Base-by-base conservation (phyloP, 2,888 invertebrate genomes). In the Meiosimyza platycephala region DNA sequence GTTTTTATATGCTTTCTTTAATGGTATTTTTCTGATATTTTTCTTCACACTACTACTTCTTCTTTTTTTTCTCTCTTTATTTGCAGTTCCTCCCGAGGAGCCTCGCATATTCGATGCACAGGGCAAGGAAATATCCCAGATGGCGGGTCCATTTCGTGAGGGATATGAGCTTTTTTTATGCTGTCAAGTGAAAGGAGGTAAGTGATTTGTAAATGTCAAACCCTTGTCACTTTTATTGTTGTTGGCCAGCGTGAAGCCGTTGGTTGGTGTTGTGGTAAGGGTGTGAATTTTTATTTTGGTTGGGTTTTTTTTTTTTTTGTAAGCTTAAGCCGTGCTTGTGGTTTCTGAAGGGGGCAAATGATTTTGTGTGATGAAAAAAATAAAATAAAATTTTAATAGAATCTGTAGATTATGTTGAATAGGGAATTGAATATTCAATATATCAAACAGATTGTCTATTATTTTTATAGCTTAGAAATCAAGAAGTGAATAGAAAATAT, bases 151-250 rank as follows among this genome's bases (percentile, higher is more conserved):
- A 15, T 96, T 95, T 85, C 90, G 94, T 80, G 95, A 96, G 88
- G 95, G 95, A 69, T 93, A 94, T 83, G 93, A 93, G 83, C 89
- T 96, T 73, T 92, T 93, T 79, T 89, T 96, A 73, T 93, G 93
- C 75, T 96, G 96, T 87, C 93, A 94, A 88, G 95, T 95, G 73
- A 90, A 91, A 80, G 95, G 95, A 88, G 96, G 96, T 96, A 89
- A 90, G 89, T 83, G 73, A 76, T 79, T 79, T 78, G 75, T 79
- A 76, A 74, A 77, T 75, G 76, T 78, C 78, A 71, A 50, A 70
- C 69, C 67, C 70, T 72, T 70, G 71, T 68, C 66, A 67, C 62
- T 63, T 69, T 60, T 50, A 59, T 60, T 52, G 70, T 57, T 51
- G 60, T 16, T 15, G 28, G 40, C 40, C 40, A 40, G 40, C 9